Evolutionary conservation across 2,113 vertebrate species (phyloP).

Genomic region (Daboia siamensis): DNA sequence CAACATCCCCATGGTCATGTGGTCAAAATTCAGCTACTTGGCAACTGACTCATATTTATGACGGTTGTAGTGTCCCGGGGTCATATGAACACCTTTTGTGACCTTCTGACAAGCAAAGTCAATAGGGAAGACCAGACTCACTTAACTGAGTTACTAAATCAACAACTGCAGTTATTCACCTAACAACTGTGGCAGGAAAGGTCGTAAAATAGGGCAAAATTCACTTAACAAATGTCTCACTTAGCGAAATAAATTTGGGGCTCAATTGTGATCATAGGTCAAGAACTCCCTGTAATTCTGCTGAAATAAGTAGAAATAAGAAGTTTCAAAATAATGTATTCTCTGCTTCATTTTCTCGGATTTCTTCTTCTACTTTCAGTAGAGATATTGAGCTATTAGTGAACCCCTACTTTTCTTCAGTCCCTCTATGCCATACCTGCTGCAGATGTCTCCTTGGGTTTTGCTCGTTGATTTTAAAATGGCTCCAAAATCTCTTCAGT

Average conservation of each 20-base stretch:
- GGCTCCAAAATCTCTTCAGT: neutral
- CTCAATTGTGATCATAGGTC: neutral
- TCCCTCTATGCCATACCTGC: neutral
- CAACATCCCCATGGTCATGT: neutral
- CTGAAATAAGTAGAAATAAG: neutral
- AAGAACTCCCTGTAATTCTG: neutral
- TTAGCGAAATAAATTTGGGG: neutral
- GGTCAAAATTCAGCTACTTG: neutral
- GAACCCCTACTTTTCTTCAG: neutral
- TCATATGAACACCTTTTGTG: neutral
- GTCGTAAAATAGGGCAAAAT: neutral
- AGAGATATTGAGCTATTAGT: neutral
- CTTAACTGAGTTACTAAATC: neutral
- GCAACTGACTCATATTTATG: neutral
- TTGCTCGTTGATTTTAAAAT: neutral
- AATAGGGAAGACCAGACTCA: neutral
- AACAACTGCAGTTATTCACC: neutral
- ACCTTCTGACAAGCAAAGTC: neutral
- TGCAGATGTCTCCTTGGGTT: neutral
- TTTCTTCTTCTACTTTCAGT: neutral
- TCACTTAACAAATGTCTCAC: neutral
- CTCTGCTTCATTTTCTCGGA: neutral
- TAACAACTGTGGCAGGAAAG: neutral
- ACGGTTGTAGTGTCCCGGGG: neutral
- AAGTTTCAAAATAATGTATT: neutral